Conservation (phyloP, 2,888 invertebrate species). For the Eristalinus aeneus region DNA sequence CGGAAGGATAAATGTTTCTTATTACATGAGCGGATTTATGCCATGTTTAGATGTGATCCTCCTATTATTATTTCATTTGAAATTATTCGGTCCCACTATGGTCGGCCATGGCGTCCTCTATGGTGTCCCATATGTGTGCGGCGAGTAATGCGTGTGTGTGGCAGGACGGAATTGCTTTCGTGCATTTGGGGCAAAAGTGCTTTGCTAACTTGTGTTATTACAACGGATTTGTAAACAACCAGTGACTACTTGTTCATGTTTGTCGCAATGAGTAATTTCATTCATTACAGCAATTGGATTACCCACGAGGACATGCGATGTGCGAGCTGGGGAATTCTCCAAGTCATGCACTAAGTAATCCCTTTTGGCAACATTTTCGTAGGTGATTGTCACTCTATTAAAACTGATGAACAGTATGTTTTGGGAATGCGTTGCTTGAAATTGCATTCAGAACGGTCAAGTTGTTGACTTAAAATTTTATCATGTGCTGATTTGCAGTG, state of each 20-base stretch:
- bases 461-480: no score
- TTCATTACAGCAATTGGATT: neutral
- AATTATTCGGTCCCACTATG: neutral
- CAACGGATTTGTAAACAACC: neutral
- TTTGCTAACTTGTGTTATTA: neutral
- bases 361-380: neutral
- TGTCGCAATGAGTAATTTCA: neutral
- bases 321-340: neutral
- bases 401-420: neutral
- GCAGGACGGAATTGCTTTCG: neutral
- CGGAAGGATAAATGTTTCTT: conserved; percentile 58
- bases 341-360: neutral
- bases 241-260: neutral
- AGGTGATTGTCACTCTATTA: neutral
- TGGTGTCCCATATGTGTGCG: no score
- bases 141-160: neutral
- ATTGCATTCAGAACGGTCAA: neutral
- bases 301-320: neutral
- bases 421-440: neutral
- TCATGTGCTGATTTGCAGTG: no score
- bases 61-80: conserved; percentile 14
- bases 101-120: neutral
- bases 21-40: conserved; percentile 57
- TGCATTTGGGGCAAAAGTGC: neutral
- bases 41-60: conserved; percentile 46